Evolutionary conservation across 2,113 vertebrate species (phyloP).

Genomic region (Perccottus glenii): DNA sequence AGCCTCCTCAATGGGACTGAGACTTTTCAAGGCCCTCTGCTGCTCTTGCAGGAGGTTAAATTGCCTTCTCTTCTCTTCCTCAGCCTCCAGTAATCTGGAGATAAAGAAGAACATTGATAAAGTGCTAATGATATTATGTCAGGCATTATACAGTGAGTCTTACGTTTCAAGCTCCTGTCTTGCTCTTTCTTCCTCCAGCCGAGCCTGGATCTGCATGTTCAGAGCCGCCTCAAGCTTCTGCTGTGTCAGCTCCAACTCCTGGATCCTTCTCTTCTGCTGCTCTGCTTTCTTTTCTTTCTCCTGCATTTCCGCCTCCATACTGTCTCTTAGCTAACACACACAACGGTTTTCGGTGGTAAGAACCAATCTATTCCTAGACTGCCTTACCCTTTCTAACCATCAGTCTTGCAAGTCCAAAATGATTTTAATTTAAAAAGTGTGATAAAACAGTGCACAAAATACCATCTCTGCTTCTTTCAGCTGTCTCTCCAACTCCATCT

Average conservation of each 20-base stretch:
- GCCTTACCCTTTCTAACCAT: slow-evolving; percentile 13
- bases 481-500: slow-evolving; percentile 78
- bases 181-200: slow-evolving; percentile 75
- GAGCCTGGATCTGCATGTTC: slow-evolving; percentile 77
- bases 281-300: slow-evolving; percentile 74
- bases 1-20: slow-evolving; percentile 44
- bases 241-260: slow-evolving; percentile 79
- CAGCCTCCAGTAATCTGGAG: slow-evolving; percentile 65
- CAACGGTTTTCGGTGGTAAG: slow-evolving; percentile 16
- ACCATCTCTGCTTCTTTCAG: slow-evolving; percentile 79
- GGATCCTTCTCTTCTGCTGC: slow-evolving; percentile 75
- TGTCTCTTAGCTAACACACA: slow-evolving; percentile 70
- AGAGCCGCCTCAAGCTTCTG: slow-evolving; percentile 75
- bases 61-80: slow-evolving; percentile 74
- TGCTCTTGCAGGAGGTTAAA: slow-evolving; percentile 70
- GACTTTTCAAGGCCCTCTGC: slow-evolving; percentile 45
- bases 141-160: neutral
- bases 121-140: neutral
- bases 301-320: slow-evolving; percentile 73
- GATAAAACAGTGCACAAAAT: slow-evolving; percentile 23
- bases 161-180: slow-evolving; percentile 77
- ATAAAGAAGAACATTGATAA: neutral
- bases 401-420: slow-evolving; percentile 3
- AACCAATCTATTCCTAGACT: slow-evolving; percentile 37
- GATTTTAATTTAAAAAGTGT: neutral